These are phyloP conservation scores for Pocillopora meandrina DNA, from an alignment of 92 coral and sea anemone genomes.

Conservation along the genomic window DNA sequence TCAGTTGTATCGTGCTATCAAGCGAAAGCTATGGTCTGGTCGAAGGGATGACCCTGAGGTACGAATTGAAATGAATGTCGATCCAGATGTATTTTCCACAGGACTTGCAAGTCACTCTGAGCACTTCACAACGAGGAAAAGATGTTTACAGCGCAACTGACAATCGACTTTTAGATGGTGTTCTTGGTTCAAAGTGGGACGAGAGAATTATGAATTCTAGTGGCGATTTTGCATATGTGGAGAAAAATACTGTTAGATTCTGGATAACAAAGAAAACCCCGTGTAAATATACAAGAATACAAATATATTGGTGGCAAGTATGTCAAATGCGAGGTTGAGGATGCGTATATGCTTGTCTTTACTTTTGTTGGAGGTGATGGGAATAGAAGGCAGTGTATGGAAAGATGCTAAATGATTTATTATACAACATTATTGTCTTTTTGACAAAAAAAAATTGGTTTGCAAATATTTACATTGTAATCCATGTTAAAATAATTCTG, in stretches of 20 bases:
- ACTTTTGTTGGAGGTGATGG: slow-evolving; percentile 60
- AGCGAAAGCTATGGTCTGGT: slow-evolving; percentile 20
- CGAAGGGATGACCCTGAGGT: slow-evolving; percentile 6
- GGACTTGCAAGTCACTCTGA: slow-evolving; percentile 25
- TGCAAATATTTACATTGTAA: too few species aligned
- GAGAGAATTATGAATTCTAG: slow-evolving; percentile 49
- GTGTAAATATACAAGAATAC: slow-evolving; percentile 44
- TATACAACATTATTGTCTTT: not conserved
- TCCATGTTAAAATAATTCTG: too few species aligned
- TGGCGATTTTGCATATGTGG: slow-evolving; percentile 60
- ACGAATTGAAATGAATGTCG: slow-evolving; percentile 32
- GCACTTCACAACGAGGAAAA: slow-evolving; percentile 28
- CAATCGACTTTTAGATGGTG: slow-evolving; percentile 35
- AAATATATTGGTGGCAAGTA: slow-evolving; percentile 52
- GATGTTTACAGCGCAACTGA: slow-evolving; percentile 13
- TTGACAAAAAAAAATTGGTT: too few species aligned
- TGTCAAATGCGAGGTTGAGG: slow-evolving; percentile 52
- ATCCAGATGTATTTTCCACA: slow-evolving; percentile 40
- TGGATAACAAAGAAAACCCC: slow-evolving; percentile 45
- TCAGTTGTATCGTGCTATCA: slow-evolving; percentile 2
- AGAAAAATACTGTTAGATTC: slow-evolving; percentile 38
- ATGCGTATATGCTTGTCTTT: slow-evolving; percentile 25
- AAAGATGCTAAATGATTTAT: not conserved
- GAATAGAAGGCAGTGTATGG: slow-evolving; percentile 29
- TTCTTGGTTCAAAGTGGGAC: slow-evolving; percentile 55